Evolutionary conservation across 1,140 invertebrate species (phyloP), one percentile per base, ranked within the genome.

Genomic region (Scaptodrosophila lebanonensis): DNA sequence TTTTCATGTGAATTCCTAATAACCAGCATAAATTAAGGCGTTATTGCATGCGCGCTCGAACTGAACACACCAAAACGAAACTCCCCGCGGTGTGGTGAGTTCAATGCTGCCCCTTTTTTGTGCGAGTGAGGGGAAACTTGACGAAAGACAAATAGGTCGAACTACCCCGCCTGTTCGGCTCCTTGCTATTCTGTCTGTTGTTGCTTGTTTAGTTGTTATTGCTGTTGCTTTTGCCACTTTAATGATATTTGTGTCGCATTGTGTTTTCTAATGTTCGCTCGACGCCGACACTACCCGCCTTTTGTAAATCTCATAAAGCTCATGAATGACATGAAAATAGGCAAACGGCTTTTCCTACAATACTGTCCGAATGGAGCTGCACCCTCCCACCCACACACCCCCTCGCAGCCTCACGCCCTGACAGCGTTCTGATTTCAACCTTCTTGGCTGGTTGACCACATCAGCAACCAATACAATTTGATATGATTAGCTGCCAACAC

Each of bases 1-100:
- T 75, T 79, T 75, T 75, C 75, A 69, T 82, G 75, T 82, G 67
- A 82, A 82, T 82, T 82, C 66, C 67, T 82, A 82, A 82, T 82
- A 82, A 82, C 75, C 66, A 75, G 75, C 75, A 82, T 82, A 82
- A 73, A 82, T 82, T 82, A 73, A 82, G 69, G 51, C 61, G n/a
- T n/a, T n/a, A n/a, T n/a, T n/a, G n/a, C n/a, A n/a, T n/a, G n/a
- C n/a, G n/a, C n/a, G 68, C 38, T 25, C 57, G 66, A 59, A 70
- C 33, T 33, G 64, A 47, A 47, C 27, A 36, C 42, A 38, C 48
- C 53, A 67, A 38, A 5, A 9, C 12, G 22, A 25, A 25, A 25
- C 22, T 25, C 22, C 3, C 3, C 22, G 8, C 22, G 22, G 8
- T 25, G 22, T 33, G 3, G 32, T 11, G 12, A 7, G 35, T 15